phyloP scores from a whole-genome alignment of 2,888 invertebrate genomes.

The Hydrotaea cyrtoneurina region DNA sequence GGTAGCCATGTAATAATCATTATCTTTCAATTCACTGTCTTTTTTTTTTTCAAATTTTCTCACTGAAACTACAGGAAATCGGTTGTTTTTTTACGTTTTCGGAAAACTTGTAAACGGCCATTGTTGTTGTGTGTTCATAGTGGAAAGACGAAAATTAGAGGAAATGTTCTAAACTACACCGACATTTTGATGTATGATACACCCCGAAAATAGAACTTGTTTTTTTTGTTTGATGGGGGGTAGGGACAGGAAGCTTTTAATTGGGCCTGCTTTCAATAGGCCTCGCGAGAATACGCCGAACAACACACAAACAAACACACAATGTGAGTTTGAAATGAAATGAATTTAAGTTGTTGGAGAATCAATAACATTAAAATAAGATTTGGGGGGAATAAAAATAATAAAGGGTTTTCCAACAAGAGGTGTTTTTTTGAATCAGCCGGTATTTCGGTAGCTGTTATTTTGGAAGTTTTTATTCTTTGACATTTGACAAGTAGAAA shows the following conservation, averaged over 20 bases:
- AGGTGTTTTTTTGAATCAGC: too few relatives aligned
- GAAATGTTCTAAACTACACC: constrained; percentile 7
- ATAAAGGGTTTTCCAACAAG: too few relatives aligned
- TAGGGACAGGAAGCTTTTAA: not conserved
- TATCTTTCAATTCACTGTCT: not conserved
- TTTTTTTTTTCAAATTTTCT: constrained; percentile 4
- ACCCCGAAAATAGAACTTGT: not conserved
- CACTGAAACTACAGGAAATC: constrained; percentile 16
- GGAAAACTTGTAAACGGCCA: not conserved
- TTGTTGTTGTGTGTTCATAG: not conserved
- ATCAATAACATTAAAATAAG: too few relatives aligned
- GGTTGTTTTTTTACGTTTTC: not conserved
- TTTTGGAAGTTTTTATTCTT: too few relatives aligned
- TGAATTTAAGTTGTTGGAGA: too few relatives aligned
- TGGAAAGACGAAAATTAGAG: not conserved
- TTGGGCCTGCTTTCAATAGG: not conserved
- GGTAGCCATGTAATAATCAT: constrained; percentile 31
- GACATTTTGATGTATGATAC: constrained; percentile 6
- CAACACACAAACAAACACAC: too few relatives aligned
- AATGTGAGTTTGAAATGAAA: too few relatives aligned
- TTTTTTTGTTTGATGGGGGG: not conserved
- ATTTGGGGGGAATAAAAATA: too few relatives aligned
- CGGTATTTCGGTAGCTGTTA: too few relatives aligned
- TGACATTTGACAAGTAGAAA: too few relatives aligned
- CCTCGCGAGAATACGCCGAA: too few relatives aligned